Conservation (phyloP, 2,797 vertebrate genomes). For the Lerista edwardsae region DNA sequence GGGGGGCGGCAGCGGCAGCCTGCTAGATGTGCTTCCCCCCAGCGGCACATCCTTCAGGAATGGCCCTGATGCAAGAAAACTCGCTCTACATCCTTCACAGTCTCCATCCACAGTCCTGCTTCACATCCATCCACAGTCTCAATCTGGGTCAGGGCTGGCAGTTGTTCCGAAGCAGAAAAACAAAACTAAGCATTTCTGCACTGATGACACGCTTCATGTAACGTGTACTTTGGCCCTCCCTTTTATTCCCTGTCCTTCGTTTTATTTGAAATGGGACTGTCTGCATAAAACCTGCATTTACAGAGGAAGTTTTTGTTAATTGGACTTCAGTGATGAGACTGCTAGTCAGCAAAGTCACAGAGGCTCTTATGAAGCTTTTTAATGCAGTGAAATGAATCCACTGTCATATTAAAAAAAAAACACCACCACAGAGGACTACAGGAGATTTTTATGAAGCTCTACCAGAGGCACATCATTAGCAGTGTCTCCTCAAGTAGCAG, state of each 20-base stretch:
- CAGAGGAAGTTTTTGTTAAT: neutral
- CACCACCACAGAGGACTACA: too few species aligned
- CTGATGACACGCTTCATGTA: too few species aligned
- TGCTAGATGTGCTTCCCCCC: too few species aligned
- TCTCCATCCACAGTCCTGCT: too few species aligned
- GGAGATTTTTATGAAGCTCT: neutral
- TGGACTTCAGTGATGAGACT: slow-evolving; percentile 15
- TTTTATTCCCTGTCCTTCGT: slow-evolving; percentile 13
- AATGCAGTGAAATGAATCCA: slow-evolving; percentile 7
- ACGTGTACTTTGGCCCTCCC: neutral
- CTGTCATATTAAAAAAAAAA: neutral
- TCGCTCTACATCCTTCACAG: too few species aligned
- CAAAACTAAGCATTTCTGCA: too few species aligned
- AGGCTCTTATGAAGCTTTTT: slow-evolving; percentile 2
- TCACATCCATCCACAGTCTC: too few species aligned
- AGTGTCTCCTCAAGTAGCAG: slow-evolving; percentile 10
- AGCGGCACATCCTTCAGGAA: too few species aligned
- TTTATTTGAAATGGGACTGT: slow-evolving; percentile 26
- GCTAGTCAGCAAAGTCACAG: neutral
- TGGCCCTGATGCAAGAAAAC: too few species aligned
- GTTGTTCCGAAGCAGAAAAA: too few species aligned
- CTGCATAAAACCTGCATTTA: slow-evolving; percentile 36
- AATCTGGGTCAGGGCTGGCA: too few species aligned
- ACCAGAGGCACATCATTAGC: slow-evolving; percentile 5
- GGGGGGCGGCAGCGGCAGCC: too few species aligned